phyloP scores from a whole-genome alignment of 2,113 vertebrate genomes.

The Pipra filicauda region DNA sequence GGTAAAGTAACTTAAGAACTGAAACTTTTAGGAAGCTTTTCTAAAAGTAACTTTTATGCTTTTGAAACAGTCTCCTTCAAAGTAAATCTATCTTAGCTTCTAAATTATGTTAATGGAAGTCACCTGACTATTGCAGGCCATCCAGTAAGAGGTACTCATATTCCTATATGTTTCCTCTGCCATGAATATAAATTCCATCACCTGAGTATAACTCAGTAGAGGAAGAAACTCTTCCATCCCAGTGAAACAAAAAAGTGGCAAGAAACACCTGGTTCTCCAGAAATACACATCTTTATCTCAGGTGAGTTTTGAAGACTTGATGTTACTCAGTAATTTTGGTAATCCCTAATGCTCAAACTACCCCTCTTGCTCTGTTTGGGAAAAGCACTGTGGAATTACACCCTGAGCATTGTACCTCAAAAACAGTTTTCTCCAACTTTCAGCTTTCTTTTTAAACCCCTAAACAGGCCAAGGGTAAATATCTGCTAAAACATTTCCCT shows the following conservation, averaged over 20 bases:
- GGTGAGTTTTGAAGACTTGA: background rate
- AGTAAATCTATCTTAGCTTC: background rate
- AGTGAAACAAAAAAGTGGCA: background rate
- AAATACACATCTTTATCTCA: background rate
- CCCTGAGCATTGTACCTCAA: background rate
- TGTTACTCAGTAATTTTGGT: background rate
- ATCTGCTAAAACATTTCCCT: background rate
- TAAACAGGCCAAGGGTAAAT: background rate
- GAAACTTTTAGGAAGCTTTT: background rate
- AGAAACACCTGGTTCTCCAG: background rate
- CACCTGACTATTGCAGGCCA: background rate
- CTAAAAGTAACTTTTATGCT: background rate
- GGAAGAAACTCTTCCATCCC: background rate
- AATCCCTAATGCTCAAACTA: background rate
- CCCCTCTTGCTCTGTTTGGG: background rate
- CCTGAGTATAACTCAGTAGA: background rate
- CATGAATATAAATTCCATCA: background rate
- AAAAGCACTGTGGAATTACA: background rate
- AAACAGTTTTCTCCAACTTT: background rate
- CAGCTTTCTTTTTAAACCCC: background rate
- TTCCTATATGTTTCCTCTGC: background rate
- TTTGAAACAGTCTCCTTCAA: background rate
- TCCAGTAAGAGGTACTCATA: background rate
- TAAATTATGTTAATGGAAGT: background rate
- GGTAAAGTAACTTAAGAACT: background rate